Evolutionary conservation across 2,797 vertebrate genomes (phyloP), one percentile per base, ranked within the genome.

Genomic region (Pseudomugil gertrudae): DNA sequence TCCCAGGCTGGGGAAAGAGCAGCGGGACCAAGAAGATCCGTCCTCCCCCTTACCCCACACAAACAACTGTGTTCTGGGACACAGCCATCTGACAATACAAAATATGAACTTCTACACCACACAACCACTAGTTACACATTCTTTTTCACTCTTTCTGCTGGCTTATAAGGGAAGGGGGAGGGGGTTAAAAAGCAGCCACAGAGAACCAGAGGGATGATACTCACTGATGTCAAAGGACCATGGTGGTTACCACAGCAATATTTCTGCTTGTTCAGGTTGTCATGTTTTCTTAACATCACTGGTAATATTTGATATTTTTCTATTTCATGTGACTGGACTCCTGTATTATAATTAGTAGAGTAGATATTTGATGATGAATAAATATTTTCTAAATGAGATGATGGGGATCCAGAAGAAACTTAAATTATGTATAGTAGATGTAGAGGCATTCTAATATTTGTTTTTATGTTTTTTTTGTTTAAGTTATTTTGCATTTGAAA

Each of bases 21-120:
- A 93, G 94, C 0, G 95, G 95, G 63, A 88, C 93, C 66, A 99
- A 99, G 92, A 98, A 96, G 87, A 95, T 95, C 78, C 96, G 96
- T 76, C 97, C 97, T 69, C 96, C 98, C 23, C 97, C 97, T 9
- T 99, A 98, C 84, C 95, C 97, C 24, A 95, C 96, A 83, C 97
- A 98, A 75, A 96, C 94, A 55, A 97, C 96, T 47, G 96, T 99
- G 59, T 98, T 99, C 92, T 99, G 98, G 98, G 98, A 99, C 90
- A 98, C 97, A 0, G 97, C 98, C 84, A 99, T 99, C 87, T 99
- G 94, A 98, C 72, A 74, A 45, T 74, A 72, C 52, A 45, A 84
- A 74, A 21, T 65, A 74, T 54, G 32, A 66, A 76, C 70, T 68
- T 4, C 32, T 75, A 61, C 43, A 68, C 84, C 81, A 86, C 76